Base-by-base conservation (phyloP, 1,140 invertebrate genomes). In the Batillaria attramentaria region DNA sequence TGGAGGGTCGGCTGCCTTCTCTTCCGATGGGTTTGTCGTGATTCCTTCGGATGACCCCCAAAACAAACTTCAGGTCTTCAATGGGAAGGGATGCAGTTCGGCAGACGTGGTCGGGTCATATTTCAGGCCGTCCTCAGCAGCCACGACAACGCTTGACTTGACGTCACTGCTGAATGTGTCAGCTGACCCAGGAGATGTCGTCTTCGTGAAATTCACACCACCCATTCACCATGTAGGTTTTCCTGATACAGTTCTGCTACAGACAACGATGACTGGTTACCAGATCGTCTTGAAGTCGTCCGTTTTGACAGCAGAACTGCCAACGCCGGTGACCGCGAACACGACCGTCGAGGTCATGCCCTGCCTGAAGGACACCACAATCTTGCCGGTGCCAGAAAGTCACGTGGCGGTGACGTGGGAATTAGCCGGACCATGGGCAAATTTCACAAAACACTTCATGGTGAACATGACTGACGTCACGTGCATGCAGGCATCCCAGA, bases 281-380 rank as follows among this genome's bases (percentile, higher is more conserved):
- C 79, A 81, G 65, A 31, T 81, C 50, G 42, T 77, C 6, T 62
- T 79, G 13, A 46, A 79, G 68, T 66, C 65, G 77, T 16, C 46
- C 28, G 37, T 6, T 35, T 18, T 73, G n/a, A 73, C 72, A 33
- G 72, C 50, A 6, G 20, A 28, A 10, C 10, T 73, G 28, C 72
- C 72, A 0, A 31, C 13, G n/a, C 16, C 72, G 8, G 24, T 33
- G 20, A 16, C 72, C 18, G 54, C 46, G 6, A 73, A 73, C 46
- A 73, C 33, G 0, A 73, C 46, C 5, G 46, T 73, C 28, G 20
- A 20, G 3, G 35, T 73, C 10, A 42, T 35, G 72, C 46, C 20
- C 16, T 73, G 72, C 39, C 43, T 50, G 46, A 73, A 73, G 46
- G 50, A 73, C 20, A 16, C 46, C 3, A 2, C 16, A 20, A n/a